A percentile compares a stretch with the other conserved stretches of the same genome.
These are phyloP conservation scores for Hydraecia micacea DNA, from an alignment of 2,888 invertebrate species.

Conservation along the genomic window DNA sequence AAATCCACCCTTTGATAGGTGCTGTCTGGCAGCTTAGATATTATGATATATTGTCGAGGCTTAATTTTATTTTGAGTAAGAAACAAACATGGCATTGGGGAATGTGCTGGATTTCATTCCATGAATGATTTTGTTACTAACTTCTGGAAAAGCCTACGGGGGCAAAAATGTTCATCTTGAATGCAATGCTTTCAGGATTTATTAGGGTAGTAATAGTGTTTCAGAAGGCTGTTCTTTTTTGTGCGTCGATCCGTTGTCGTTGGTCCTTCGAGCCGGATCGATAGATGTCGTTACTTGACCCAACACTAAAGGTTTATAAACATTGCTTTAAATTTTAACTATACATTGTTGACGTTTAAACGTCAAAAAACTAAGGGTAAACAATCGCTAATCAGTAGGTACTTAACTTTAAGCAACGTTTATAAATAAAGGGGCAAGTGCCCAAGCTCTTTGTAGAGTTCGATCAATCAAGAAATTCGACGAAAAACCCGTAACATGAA, in stretches of 20 bases:
- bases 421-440: background rate
- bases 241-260: background rate
- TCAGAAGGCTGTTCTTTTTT: background rate
- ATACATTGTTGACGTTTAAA: too few species aligned
- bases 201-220: background rate
- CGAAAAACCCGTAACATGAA: background rate
- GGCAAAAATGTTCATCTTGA: background rate
- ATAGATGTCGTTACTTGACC: background rate
- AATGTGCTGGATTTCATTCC: background rate
- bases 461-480: background rate
- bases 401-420: background rate
- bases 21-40: conserved; percentile 35
- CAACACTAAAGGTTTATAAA: background rate
- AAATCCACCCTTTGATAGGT: conserved; percentile 28
- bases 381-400: background rate
- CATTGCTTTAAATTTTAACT: too few species aligned
- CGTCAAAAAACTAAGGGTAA: too few species aligned
- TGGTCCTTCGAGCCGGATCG: background rate
- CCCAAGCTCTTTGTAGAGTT: background rate
- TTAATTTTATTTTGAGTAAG: conserved; percentile 8
- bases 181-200: background rate
- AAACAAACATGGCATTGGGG: background rate
- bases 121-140: background rate
- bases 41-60: conserved; percentile 14
- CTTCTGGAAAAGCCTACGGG: background rate